phyloP scores from a whole-genome alignment of 2,888 invertebrate species.

The Leptothorax acervorum region DNA sequence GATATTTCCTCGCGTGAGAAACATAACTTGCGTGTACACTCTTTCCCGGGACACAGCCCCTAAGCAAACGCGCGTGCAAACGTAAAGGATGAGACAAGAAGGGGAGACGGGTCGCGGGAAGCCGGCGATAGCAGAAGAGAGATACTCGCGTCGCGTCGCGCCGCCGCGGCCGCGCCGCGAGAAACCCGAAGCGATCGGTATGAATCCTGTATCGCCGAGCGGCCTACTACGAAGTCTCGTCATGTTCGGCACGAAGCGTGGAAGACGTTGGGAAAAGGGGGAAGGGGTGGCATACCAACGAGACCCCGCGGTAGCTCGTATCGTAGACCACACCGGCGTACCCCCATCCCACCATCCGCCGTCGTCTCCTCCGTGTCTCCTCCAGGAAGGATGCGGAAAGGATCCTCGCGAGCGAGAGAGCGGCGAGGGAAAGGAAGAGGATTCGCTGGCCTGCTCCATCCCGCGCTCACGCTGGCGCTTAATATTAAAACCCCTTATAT shows the following conservation, averaged over 20 bases:
- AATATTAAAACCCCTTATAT: slow-evolving; percentile 81
- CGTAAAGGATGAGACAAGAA: not conserved
- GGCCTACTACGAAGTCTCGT: slow-evolving; percentile 73
- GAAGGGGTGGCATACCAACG: slow-evolving; percentile 74
- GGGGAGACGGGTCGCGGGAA: not conserved
- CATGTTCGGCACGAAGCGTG: slow-evolving; percentile 71
- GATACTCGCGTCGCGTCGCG: not conserved
- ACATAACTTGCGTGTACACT: slow-evolving; percentile 20
- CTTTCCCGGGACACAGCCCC: not conserved
- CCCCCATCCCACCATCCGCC: slow-evolving; percentile 18
- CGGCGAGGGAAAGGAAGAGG: slow-evolving; percentile 9
- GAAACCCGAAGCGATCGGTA: slow-evolving; percentile 68
- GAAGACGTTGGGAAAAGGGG: slow-evolving; percentile 53
- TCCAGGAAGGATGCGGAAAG: slow-evolving; percentile 29
- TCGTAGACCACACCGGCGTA: slow-evolving; percentile 55
- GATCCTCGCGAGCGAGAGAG: slow-evolving; percentile 16
- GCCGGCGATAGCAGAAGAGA: slow-evolving; percentile 15
- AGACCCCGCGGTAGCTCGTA: slow-evolving; percentile 64
- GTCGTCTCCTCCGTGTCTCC: not conserved
- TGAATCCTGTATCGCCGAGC: slow-evolving; percentile 72
- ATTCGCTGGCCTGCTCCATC: slow-evolving; percentile 48
- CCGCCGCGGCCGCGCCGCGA: not conserved
- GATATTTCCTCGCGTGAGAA: slow-evolving; percentile 26
- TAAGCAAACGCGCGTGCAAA: not conserved
- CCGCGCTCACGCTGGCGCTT: slow-evolving; percentile 68